Evolutionary conservation across 2,888 invertebrate species (phyloP).

Genomic region (Dastarcus helophoroides): DNA sequence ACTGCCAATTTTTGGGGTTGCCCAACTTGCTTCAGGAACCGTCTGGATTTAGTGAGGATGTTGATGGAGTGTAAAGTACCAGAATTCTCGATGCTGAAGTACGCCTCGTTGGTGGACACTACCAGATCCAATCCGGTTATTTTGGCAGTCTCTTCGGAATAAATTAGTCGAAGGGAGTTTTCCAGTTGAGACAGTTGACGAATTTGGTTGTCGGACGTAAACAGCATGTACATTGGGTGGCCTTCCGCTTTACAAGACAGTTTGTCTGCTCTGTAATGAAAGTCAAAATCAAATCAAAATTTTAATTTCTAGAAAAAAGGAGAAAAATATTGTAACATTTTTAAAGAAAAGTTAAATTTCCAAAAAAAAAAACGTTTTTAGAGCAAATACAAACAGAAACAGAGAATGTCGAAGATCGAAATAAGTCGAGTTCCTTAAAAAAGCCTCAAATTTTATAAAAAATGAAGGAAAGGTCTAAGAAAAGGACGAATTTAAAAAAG

Average conservation of each 20-base stretch:
- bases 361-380: no score
- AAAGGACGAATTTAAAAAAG: no score
- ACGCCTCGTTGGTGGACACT: slow-evolving; percentile 34
- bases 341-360: no score
- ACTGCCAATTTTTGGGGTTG: slow-evolving; percentile 48
- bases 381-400: no score
- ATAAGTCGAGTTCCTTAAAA: no score
- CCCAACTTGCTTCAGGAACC: slow-evolving; percentile 36
- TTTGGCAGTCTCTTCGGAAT: slow-evolving; percentile 36
- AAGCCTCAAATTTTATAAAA: no score
- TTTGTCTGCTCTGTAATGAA: slow-evolving; percentile 42
- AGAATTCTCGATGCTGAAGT: slow-evolving; percentile 39
- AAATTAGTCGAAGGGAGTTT: slow-evolving; percentile 31
- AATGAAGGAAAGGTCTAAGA: no score
- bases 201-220: slow-evolving; percentile 45
- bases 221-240: slow-evolving; percentile 43
- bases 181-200: slow-evolving; percentile 38
- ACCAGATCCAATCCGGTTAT: slow-evolving; percentile 47
- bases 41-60: slow-evolving; percentile 30
- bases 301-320: slow-evolving; percentile 1
- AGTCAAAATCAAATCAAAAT: no score
- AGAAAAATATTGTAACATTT: no score
- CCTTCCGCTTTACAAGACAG: slow-evolving; percentile 56
- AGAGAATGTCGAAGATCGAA: no score
- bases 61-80: slow-evolving; percentile 35